Base-by-base conservation (phyloP, 2,797 vertebrate species). In the Falco concolor region DNA sequence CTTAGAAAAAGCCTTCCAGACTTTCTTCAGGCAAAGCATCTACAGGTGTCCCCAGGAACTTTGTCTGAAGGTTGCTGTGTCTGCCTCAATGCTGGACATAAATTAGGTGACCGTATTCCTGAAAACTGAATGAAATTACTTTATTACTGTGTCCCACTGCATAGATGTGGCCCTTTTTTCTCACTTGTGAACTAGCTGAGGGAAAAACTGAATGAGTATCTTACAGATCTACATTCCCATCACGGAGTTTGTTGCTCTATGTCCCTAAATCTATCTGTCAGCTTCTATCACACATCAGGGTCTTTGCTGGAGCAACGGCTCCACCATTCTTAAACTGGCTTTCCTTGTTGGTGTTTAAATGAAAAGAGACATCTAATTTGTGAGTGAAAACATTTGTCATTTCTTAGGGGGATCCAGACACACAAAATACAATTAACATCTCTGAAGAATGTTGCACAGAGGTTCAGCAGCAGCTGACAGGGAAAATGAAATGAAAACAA, bases 291-390 rank as follows among this genome's bases (percentile, higher is more conserved):
- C 81, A 84, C 59, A 79, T 92, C 87, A 90, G 50, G 78, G 69
- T 32, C 60, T 69, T 92, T 87, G 72, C 90, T 89, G 77, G 65
- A 91, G 82, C 78, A 87, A 68, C 0, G 2, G 83, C 70, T 94
- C 86, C 67, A 75, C 92, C 85, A 23, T 87, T 76, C 69, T 61
- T 93, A 95, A 94, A 96, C 97, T 95, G 93, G 90, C 89, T 96
- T 95, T 95, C 85, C 87, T 96, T 92, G 93, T 50, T 94, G 91
- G 90, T 87, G 92, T 68, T 96, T 93, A 96, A 97, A 97, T 97
- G 93, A 95, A 97, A 96, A 97, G 95, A 96, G 97, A 97, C 97
- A 96, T 96, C 94, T 93, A 92, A 97, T 97, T 97, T 97, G 95
- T 91, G 96, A 94, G 92, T 87, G 95, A 96, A 96, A 97, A 87